Evolutionary conservation across 2,113 vertebrate genomes (phyloP).

Genomic region (Sinocyclocheilus maitianheensis): DNA sequence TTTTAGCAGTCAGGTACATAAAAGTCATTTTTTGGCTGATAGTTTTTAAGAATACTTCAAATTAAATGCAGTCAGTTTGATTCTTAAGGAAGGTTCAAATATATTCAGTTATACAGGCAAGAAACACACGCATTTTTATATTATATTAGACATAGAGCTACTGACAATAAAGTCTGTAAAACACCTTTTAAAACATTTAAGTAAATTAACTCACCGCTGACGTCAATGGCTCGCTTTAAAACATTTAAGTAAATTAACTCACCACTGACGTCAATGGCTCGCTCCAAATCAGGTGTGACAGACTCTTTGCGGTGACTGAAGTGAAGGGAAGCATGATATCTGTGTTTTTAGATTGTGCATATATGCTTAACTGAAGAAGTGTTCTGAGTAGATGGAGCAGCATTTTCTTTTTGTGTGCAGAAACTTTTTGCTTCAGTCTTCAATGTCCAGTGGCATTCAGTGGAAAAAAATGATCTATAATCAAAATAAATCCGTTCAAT

Average conservation of each 20-base stretch:
- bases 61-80: neutral
- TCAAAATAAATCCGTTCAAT: neutral
- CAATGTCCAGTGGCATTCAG: neutral
- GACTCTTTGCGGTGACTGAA: neutral
- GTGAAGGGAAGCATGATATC: neutral
- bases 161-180: neutral
- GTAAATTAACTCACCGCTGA: slow-evolving; percentile 35
- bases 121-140: neutral
- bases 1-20: slow-evolving; percentile 4
- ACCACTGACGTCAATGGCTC: slow-evolving; percentile 24
- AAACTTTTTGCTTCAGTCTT: neutral
- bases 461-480: neutral
- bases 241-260: slow-evolving; percentile 4
- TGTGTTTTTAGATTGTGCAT: slow-evolving; percentile 2
- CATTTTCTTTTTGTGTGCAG: slow-evolving; percentile 28
- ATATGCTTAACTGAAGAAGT: slow-evolving; percentile 41
- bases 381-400: slow-evolving; percentile 37
- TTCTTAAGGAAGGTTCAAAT: too few relatives aligned
- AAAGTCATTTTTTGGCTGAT: neutral
- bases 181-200: neutral
- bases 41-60: slow-evolving; percentile 16
- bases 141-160: neutral
- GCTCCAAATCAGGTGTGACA: neutral
- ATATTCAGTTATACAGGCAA: too few relatives aligned
- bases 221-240: neutral